A percentile compares a stretch with the other conserved stretches of the same genome.
These are phyloP conservation scores for Acinonyx jubatus DNA, from an alignment of 2,113 vertebrate genomes.

Conservation along the genomic window DNA sequence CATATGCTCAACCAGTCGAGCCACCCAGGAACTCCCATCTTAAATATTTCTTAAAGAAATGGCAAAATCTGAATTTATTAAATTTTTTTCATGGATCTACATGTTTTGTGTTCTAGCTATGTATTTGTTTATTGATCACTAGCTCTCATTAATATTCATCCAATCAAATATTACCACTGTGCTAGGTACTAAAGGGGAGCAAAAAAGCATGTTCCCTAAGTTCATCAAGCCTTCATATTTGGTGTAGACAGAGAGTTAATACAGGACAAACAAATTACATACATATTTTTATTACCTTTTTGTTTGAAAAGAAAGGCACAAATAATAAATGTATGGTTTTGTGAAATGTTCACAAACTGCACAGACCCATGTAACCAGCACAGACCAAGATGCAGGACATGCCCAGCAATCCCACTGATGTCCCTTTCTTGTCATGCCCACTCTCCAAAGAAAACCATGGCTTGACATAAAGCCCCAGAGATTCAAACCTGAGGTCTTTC, in stretches of 20 bases:
- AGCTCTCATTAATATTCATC: not conserved
- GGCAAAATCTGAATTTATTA: not conserved
- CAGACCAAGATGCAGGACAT: not conserved
- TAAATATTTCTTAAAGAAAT: not conserved
- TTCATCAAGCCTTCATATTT: not conserved
- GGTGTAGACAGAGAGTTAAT: not conserved
- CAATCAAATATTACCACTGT: not conserved
- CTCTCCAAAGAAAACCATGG: not conserved
- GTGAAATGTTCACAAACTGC: not conserved
- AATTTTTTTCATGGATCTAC: not conserved
- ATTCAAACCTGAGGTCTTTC: not conserved
- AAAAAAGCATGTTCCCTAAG: not conserved
- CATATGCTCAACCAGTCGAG: too few species aligned
- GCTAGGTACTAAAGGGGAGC: not conserved
- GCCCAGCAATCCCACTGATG: accelerated
- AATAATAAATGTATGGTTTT: not conserved
- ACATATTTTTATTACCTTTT: not conserved
- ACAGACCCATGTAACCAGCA: not conserved
- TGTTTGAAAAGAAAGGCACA: not conserved
- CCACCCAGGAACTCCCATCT: too few species aligned
- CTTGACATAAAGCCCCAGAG: not conserved
- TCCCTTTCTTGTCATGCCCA: not conserved
- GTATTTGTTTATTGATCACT: not conserved
- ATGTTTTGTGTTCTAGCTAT: not conserved
- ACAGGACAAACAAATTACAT: not conserved